Evolutionary conservation across 1,140 invertebrate species (phyloP), one percentile per base, ranked within the genome.

Genomic region (Dendrolimus punctatus): DNA sequence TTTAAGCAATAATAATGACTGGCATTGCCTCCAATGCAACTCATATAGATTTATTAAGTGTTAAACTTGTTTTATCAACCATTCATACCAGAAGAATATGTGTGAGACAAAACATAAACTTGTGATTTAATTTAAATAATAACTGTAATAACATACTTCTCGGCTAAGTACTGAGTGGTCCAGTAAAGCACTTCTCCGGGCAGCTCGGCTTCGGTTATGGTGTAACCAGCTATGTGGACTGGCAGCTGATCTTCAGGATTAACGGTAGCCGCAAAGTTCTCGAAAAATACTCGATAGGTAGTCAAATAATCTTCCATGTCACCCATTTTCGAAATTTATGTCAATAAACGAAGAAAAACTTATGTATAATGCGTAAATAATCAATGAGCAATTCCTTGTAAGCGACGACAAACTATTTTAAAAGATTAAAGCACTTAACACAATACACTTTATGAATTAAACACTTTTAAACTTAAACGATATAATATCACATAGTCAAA

Each of bases 181-280:
- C 93, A 94, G 75, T 93, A 92, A 53, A 94, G 89, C 51, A 94
- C 91, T 84, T 94, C 93, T 40, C 93, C 93, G 64, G 91, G 88
- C 46, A 95, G 80, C 82, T 95, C 94, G 8, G 84, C 74, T 63
- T 92, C 90, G 10, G 89, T 89, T 42, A 95, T 89, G 51, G 91
- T 90, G 73, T 92, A 91, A 52, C 89, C 90, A 40, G 89, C 89
- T 48, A 93, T 91, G 73, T 92, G 91, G 8, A 95, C 90, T 44
- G 93, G 93, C 64, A 94, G 80, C 64, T 93, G 92, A 82, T 95
- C 93, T 68, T 92, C 88, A 0, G 90, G 90, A 62, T 93, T 89
- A 6, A 93, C 87, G 50, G 88, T 90, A 47, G 89, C 85, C 55
- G 91, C 88, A 83, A 93, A 93, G 74, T 90, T 88, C 52, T 91